Conservation (phyloP, 2,113 vertebrate genomes). For the Petrocephalus zakoni region DNA sequence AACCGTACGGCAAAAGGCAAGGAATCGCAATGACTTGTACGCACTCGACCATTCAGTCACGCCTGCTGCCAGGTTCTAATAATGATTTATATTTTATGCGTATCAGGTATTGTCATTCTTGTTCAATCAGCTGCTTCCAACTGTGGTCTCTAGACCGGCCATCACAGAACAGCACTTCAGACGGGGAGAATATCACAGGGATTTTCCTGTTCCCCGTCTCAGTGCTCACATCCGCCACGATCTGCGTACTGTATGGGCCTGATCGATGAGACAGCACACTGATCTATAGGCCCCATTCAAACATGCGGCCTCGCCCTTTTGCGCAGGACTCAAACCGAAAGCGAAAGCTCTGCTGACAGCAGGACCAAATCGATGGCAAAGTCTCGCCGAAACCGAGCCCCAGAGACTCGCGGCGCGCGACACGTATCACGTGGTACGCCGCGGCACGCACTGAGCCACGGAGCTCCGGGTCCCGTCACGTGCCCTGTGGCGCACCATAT, state of each 20-base stretch:
- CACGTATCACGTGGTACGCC: neutral
- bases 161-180: neutral
- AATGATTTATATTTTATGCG: slow-evolving; percentile 13
- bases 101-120: neutral
- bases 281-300: neutral
- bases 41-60: neutral
- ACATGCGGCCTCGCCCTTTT: neutral
- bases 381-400: neutral
- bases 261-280: neutral
- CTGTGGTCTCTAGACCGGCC: neutral
- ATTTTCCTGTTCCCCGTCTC: neutral
- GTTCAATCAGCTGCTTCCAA: neutral
- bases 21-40: slow-evolving; percentile 1
- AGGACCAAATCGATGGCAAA: neutral
- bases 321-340: neutral
- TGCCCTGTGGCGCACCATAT: neutral
- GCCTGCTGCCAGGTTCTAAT: neutral
- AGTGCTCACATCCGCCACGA: neutral
- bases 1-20: neutral
- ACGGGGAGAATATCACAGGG: neutral
- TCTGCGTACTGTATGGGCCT: neutral
- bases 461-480: neutral
- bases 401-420: neutral
- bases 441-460: neutral
- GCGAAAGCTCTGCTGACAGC: neutral